Percentiles rank a stretch among this genome's conserved stretches.
These are phyloP conservation scores for Melanotaenia boesemani DNA, from an alignment of 2,797 vertebrate species.

Conservation along the genomic window DNA sequence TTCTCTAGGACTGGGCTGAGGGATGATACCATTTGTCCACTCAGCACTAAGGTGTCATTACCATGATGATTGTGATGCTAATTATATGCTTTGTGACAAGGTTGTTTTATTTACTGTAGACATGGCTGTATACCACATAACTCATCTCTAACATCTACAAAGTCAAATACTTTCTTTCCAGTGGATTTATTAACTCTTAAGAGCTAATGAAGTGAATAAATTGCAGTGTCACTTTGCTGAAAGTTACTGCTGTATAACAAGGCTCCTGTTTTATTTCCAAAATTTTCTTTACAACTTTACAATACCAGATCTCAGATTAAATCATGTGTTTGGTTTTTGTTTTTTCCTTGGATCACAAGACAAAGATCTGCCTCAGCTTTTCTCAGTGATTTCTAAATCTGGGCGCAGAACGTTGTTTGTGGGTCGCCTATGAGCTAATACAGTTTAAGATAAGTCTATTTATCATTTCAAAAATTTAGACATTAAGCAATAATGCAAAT, in stretches of 20 bases:
- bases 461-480: neutral
- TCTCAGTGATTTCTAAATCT: slow-evolving; percentile 19
- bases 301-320: neutral
- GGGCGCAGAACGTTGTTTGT: slow-evolving; percentile 1
- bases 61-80: neutral
- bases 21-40: too few species aligned
- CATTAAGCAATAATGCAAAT: neutral
- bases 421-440: neutral
- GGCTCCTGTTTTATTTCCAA: neutral
- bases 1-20: too few species aligned
- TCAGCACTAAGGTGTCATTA: neutral
- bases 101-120: neutral
- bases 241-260: too few species aligned
- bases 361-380: neutral
- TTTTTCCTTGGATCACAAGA: slow-evolving; percentile 34
- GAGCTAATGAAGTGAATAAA: neutral
- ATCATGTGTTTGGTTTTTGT: neutral
- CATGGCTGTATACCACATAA: neutral
- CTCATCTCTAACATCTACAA: neutral
- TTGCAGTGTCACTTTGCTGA: neutral
- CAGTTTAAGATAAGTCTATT: slow-evolving; percentile 1
- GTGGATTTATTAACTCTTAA: neutral
- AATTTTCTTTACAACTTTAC: neutral
- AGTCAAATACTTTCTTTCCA: neutral
- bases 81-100: neutral